phyloP scores from a whole-genome alignment of 2,888 invertebrate species.

The Andrena haemorrhoa region DNA sequence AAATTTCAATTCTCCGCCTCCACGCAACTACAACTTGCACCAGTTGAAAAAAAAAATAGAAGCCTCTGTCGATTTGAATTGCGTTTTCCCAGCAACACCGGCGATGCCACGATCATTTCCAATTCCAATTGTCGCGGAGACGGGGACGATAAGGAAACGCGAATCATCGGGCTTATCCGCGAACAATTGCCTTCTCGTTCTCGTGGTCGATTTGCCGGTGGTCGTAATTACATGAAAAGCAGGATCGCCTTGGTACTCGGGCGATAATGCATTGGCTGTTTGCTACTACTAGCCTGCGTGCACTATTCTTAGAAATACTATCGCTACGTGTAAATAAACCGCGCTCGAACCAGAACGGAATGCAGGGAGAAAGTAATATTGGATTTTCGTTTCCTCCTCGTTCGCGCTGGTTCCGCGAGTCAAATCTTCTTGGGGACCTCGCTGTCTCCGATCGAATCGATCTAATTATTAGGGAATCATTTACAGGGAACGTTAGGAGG shows the following conservation, averaged over 20 bases:
- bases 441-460: no score
- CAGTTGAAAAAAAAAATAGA: background rate
- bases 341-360: conserved; percentile 45
- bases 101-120: background rate
- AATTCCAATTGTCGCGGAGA: background rate
- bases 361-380: conserved; percentile 34
- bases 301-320: conserved; percentile 58
- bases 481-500: no score
- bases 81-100: background rate
- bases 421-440: background rate
- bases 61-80: background rate
- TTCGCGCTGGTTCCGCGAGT: background rate
- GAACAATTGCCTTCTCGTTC: conserved; percentile 14
- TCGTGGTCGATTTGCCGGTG: background rate
- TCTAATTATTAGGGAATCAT: no score
- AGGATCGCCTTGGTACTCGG: conserved; percentile 65
- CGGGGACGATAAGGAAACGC: background rate
- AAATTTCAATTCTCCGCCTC: no score
- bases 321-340: conserved; percentile 53
- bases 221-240: conserved; percentile 51
- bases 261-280: conserved; percentile 47
- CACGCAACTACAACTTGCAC: no score
- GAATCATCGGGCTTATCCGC: conserved; percentile 1
- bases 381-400: conserved; percentile 13
- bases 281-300: conserved; percentile 17